phyloP scores from a whole-genome alignment of 2,113 vertebrate species.

The Scolopax mira region DNA sequence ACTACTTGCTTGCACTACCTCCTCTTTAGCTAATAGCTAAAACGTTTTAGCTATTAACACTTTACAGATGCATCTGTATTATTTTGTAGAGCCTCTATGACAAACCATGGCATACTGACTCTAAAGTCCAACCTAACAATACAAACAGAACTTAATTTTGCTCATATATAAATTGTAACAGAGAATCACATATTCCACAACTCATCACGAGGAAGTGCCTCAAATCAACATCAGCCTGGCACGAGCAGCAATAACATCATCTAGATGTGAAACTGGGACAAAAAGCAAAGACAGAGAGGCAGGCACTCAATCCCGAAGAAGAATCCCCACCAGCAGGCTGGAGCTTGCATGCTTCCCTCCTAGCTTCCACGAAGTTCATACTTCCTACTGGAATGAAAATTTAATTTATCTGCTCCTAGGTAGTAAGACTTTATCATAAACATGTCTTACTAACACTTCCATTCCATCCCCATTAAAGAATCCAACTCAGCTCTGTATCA shows the following conservation, averaged over 20 bases:
- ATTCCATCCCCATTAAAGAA: not conserved
- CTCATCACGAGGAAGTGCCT: not conserved
- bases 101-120: not conserved
- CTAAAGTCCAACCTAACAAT: not conserved
- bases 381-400: not conserved
- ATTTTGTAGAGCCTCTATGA: not conserved
- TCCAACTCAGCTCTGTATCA: not conserved
- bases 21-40: too few species aligned
- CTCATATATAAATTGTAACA: not conserved
- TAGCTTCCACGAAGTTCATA: not conserved
- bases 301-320: not conserved
- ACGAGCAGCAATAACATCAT: not conserved
- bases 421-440: not conserved
- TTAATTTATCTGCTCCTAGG: not conserved
- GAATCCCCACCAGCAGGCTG: not conserved
- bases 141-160: not conserved
- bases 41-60: not conserved
- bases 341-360: not conserved
- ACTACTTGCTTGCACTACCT: not conserved
- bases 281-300: not conserved
- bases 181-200: not conserved
- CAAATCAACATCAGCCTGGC: not conserved
- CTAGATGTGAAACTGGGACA: not conserved
- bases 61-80: fast-evolving
- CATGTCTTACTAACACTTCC: not conserved